Conservation (phyloP, 2,797 vertebrate species). For the Urophycis tenuis region DNA sequence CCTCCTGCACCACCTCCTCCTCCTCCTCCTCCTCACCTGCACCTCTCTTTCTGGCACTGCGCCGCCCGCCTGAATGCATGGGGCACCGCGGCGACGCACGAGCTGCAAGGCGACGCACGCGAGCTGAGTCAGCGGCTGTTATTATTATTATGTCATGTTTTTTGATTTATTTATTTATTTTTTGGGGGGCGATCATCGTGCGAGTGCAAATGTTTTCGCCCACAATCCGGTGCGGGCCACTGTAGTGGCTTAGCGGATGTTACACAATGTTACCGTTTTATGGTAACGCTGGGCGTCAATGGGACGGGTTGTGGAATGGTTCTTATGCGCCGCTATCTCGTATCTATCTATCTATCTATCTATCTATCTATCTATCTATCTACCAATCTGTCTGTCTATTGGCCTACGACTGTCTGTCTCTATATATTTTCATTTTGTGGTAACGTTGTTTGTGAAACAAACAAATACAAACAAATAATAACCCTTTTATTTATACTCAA, state of each 20-base stretch:
- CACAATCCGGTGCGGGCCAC: not conserved
- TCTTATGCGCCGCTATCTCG: not conserved
- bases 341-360: not conserved
- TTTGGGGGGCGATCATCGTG: not conserved
- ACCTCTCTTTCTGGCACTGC: conserved; percentile 38
- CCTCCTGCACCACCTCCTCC: conserved; percentile 33
- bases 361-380: too few species aligned
- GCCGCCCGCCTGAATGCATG: conserved; percentile 3
- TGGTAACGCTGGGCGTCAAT: not conserved
- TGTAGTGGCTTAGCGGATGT: too few species aligned
- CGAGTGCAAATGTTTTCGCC: not conserved
- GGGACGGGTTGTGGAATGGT: not conserved
- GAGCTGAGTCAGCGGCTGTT: conserved; percentile 11
- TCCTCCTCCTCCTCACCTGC: conserved; percentile 28
- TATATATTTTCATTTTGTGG: not conserved
- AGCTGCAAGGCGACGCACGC: not conserved
- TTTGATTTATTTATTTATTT: not conserved
- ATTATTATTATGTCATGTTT: conserved; percentile 1
- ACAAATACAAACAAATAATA: not conserved
- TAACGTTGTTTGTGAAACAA: not conserved
- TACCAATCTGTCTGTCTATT: not conserved
- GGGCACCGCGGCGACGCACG: conserved; percentile 21
- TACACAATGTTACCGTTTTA: not conserved
- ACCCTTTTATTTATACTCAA: not conserved
- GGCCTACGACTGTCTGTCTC: not conserved